Percentiles rank a stretch among this genome's conserved stretches.
Conservation (phyloP, 30 jellyfish, hydroid and myxozoan species). For the Mastigias papua region DNA sequence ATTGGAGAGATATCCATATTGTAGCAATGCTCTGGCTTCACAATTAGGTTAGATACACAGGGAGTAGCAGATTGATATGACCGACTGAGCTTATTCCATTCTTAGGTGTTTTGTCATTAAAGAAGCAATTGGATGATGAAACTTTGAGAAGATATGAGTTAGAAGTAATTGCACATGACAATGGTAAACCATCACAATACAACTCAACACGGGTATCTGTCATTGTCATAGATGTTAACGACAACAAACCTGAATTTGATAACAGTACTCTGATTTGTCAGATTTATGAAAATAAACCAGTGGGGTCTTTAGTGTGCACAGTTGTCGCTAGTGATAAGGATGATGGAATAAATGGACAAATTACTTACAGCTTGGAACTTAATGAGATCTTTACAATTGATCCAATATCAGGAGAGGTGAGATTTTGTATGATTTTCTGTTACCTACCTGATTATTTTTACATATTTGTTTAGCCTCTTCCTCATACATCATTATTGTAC, state of each 20-base stretch:
- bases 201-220: conserved; percentile 26
- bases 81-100: too few relatives aligned
- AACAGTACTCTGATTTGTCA: conserved; percentile 49
- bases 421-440: background rate
- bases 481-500: too few relatives aligned
- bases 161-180: too few relatives aligned
- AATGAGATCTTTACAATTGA: conserved; percentile 60
- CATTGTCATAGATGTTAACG: conserved; percentile 58
- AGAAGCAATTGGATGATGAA: conserved; percentile 80
- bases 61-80: too few relatives aligned
- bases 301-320: conserved; percentile 66
- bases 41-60: too few relatives aligned
- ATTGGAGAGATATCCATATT: too few relatives aligned
- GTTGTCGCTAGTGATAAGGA: conserved; percentile 80
- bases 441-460: too few relatives aligned
- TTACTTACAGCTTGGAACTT: conserved; percentile 33
- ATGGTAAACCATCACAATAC: conserved; percentile 65
- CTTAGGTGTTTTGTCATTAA: too few relatives aligned
- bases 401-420: conserved; percentile 57
- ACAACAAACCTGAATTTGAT: too few relatives aligned
- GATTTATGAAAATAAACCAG: conserved; percentile 59
- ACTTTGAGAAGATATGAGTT: too few relatives aligned
- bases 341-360: conserved; percentile 54
- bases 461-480: too few relatives aligned
- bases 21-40: too few relatives aligned